These are phyloP conservation scores for Musca vetustissima DNA, from an alignment of 1,140 invertebrate genomes.

Conservation along the genomic window DNA sequence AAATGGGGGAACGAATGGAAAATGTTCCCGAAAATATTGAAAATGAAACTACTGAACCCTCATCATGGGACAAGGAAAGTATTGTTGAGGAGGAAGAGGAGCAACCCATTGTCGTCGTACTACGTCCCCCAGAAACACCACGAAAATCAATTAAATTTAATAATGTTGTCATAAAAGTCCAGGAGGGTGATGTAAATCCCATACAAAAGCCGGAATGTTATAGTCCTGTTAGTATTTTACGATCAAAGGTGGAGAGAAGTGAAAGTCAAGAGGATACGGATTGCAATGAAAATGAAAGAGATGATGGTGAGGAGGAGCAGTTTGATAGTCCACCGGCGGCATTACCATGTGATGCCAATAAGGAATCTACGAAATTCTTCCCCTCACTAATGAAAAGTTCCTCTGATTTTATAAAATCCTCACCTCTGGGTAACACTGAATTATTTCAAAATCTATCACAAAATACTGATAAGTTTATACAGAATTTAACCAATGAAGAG, in stretches of 20 bases:
- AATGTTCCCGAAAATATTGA: no score
- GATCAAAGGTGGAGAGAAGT: conserved; percentile 1
- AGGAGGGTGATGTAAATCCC: conserved; percentile 7
- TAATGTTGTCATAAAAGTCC: conserved; percentile 7
- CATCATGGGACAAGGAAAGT: background rate
- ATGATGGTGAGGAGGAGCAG: background rate
- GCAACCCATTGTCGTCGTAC: background rate
- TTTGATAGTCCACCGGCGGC: background rate
- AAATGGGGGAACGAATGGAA: background rate
- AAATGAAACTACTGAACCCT: background rate
- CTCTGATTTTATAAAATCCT: background rate
- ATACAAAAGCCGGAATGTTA: conserved; percentile 24
- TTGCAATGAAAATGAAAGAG: background rate
- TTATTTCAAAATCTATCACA: conserved; percentile 30
- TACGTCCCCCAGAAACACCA: background rate
- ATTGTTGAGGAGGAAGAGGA: background rate
- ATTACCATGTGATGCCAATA: no score
- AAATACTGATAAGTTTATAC: conserved; percentile 40
- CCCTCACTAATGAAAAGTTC: conserved; percentile 1
- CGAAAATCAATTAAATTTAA: conserved; percentile 26
- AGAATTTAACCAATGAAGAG: conserved; percentile 34
- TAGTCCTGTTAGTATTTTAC: conserved; percentile 20
- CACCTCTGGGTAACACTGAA: conserved; percentile 26
- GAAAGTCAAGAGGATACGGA: background rate
- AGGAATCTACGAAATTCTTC: no score